Evolutionary conservation across 2,888 invertebrate genomes (phyloP), one percentile per base, ranked within the genome.

Genomic region (Clitarchus hookeri): DNA sequence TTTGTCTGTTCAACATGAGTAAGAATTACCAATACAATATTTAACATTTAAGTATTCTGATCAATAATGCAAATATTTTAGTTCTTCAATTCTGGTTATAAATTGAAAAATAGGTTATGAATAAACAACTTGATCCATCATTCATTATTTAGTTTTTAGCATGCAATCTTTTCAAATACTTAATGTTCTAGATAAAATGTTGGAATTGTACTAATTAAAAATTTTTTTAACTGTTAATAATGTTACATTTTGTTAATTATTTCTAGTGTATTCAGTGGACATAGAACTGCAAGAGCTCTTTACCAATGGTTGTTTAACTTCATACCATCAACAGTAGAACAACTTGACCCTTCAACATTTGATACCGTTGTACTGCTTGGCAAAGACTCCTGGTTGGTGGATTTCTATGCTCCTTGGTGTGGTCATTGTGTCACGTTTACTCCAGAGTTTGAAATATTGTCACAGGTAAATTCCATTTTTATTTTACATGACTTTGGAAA

Each of bases 401-500:
- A 95, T 91, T 96, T 94, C 90, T 95, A 93, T 90, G 94, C 94
- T 25, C 95, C 95, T 0, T 95, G 95, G 95, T 94, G 94, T 90
- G 92, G 92, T 26, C 93, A 93, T 89, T 96, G 95, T 89, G 93
- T 94, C 88, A 92, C 92, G 87, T 94, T 96, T 90, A 94, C 95
- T 87, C 95, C 96, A 3, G 94, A 95, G 88, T 96, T 95, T 91
- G 93, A 94, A 88, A 92, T 92, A 88, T 93, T 95, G 84, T 94
- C 95, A 19, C 92, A 93, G 92, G 95, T 95, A 91, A 65, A 65
- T 78, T 65, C 16, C 9, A 78, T 86, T 84, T 36, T 84, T 36
- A 36, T 36, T 36, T 36, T 36, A 36, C 36, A 36, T 36, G 36
- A 36, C 36, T 36, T 36, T 36, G 36, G 2, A 36, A 36, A 36